Conservation (phyloP, 2,888 invertebrate genomes). For the Phortica magna region DNA sequence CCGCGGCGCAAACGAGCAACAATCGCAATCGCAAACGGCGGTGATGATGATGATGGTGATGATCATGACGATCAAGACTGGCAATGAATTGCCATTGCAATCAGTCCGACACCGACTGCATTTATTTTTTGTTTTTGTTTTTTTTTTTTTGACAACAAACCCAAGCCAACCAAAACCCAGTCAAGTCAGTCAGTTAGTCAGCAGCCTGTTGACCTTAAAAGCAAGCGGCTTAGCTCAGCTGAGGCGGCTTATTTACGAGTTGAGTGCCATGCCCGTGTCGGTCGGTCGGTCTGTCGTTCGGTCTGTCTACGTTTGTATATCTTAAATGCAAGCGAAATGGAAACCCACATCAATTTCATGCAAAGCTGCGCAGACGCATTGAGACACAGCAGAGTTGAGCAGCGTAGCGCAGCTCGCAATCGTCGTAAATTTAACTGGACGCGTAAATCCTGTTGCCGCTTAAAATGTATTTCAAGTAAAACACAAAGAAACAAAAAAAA, state of each 20-base stretch:
- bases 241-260: constrained; percentile 28
- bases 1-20: constrained; percentile 1
- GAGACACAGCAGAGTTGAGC: background rate
- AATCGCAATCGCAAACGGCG: background rate
- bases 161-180: background rate
- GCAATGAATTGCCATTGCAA: constrained; percentile 12
- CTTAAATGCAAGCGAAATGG: constrained; percentile 30
- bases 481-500: background rate
- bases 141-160: background rate
- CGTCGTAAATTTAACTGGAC: constrained; percentile 70
- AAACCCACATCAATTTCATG: constrained; percentile 74
- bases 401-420: background rate
- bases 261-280: background rate
- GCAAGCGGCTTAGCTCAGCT: background rate
- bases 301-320: background rate
- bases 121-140: too few species aligned
- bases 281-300: background rate
- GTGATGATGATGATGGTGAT: background rate
- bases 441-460: constrained; percentile 66
- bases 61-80: background rate
- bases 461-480: constrained; percentile 66
- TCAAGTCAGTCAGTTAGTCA: background rate
- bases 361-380: constrained; percentile 64
- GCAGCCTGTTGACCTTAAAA: constrained; percentile 23
- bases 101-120: constrained; percentile 8